These are phyloP conservation scores for Myiozetetes cayanensis DNA, from an alignment of 2,113 vertebrate species.

Conservation along the genomic window DNA sequence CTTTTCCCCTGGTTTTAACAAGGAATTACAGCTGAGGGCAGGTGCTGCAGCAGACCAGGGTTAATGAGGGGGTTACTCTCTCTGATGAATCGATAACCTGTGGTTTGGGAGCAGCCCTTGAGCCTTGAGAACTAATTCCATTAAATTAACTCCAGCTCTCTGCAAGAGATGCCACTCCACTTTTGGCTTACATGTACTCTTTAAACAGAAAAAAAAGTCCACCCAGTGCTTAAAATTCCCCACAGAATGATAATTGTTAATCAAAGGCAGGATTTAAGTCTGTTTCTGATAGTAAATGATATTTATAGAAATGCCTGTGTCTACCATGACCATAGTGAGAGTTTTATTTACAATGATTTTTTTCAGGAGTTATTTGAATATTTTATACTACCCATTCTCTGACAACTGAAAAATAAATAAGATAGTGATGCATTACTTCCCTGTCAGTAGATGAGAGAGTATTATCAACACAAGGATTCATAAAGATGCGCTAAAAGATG, in stretches of 20 bases:
- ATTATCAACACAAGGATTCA: background rate
- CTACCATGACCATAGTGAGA: background rate
- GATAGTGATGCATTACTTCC: background rate
- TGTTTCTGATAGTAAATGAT: background rate
- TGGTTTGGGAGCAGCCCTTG: background rate
- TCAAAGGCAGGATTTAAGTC: background rate
- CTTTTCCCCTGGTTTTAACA: background rate
- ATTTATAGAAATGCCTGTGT: background rate
- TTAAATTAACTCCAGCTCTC: background rate
- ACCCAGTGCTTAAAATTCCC: background rate
- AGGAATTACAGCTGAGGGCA: background rate
- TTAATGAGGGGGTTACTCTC: background rate
- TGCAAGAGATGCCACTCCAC: background rate
- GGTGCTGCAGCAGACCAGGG: background rate
- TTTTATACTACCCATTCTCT: background rate
- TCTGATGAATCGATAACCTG: accelerated
- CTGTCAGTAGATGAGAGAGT: background rate
- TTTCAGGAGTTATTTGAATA: background rate
- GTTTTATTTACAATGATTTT: background rate
- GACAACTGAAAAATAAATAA: background rate
- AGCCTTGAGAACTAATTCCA: background rate
- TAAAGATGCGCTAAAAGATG: background rate
- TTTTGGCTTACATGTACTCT: background rate
- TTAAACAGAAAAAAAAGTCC: background rate
- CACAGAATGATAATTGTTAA: background rate